A percentile compares a stretch with the other conserved stretches of the same genome.
These are phyloP conservation scores for Hemichromis elongatus DNA, from an alignment of 2,113 vertebrate species.

Conservation along the genomic window DNA sequence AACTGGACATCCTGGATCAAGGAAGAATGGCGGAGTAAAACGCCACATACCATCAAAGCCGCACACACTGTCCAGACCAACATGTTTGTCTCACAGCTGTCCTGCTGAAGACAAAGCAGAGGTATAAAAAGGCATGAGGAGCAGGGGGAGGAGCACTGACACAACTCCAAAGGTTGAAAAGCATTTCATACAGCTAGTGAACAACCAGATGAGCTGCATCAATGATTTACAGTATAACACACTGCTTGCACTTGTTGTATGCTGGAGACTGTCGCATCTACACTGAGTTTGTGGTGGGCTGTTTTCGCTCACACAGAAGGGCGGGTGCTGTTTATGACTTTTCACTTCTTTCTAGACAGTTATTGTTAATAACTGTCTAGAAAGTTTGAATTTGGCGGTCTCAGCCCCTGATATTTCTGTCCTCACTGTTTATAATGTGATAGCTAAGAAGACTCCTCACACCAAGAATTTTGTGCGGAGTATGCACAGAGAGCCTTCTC, in stretches of 20 bases:
- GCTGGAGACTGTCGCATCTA: neutral
- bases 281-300: neutral
- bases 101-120: neutral
- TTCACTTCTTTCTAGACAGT: too few species aligned
- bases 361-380: too few species aligned
- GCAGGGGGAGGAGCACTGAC: neutral
- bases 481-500: constrained; percentile 50
- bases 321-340: neutral
- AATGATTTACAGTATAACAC: neutral
- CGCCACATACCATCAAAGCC: neutral
- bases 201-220: neutral
- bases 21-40: constrained; percentile 27
- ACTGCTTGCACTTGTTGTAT: neutral
- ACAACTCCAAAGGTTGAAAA: neutral
- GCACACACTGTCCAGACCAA: neutral
- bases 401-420: too few species aligned
- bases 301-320: neutral
- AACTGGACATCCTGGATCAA: constrained; percentile 45
- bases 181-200: fast-evolving
- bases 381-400: too few species aligned
- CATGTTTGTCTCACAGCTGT: neutral
- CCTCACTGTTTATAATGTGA: too few species aligned
- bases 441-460: too few species aligned
- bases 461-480: too few species aligned
- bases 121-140: neutral